Percentiles rank a stretch among this genome's conserved stretches.
Evolutionary conservation across 2,888 invertebrate genomes (phyloP).

Genomic region (Sphecodes monilicornis): DNA sequence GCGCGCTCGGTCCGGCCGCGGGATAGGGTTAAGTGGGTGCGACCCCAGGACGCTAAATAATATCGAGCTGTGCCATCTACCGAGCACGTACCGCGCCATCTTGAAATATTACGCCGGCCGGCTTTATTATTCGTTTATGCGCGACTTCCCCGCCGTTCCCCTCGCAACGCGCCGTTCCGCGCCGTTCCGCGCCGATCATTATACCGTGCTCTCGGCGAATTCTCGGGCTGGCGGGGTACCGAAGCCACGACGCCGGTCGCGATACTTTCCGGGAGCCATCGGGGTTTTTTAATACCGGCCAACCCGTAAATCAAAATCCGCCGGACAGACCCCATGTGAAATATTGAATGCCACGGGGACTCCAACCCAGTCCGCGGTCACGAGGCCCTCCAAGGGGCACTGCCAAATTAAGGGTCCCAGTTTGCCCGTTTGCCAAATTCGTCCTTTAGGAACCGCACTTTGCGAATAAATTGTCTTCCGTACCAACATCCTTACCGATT

Average conservation of each 20-base stretch:
- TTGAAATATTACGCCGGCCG: constrained; percentile 78
- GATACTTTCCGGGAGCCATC: constrained; percentile 49
- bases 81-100: constrained; percentile 78
- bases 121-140: constrained; percentile 73
- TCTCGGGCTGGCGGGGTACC: constrained; percentile 21
- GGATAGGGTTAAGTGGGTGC: constrained; percentile 82
- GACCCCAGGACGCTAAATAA: constrained; percentile 83
- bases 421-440: neutral
- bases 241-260: constrained; percentile 18
- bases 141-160: constrained; percentile 62
- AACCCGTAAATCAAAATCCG: constrained; percentile 53
- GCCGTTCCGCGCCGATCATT: constrained; percentile 39
- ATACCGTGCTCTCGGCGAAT: constrained; percentile 39
- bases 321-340: constrained; percentile 25
- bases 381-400: neutral
- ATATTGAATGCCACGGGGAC: constrained; percentile 26
- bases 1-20: constrained; percentile 73
- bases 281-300: constrained; percentile 35
- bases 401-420: neutral
- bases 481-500: neutral
- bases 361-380: neutral
- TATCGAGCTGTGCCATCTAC: constrained; percentile 81
- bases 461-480: neutral
- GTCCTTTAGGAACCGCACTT: neutral
- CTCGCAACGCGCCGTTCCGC: too few relatives aligned